phyloP scores from a whole-genome alignment of 2,888 invertebrate species.

The Celastrina argiolus region DNA sequence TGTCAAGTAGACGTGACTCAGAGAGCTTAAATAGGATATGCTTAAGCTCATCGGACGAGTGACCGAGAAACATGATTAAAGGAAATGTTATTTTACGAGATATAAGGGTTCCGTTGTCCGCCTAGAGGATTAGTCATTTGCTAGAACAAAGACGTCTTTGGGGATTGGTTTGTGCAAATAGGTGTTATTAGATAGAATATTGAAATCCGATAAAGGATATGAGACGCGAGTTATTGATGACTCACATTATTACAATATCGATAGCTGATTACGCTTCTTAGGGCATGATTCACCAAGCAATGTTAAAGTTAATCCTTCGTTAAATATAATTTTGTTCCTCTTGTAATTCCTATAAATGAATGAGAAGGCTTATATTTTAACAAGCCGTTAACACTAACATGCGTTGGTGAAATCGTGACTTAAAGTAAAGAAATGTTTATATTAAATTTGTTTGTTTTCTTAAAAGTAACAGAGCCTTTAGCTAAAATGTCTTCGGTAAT shows the following conservation, averaged over 20 bases:
- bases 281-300: too few relatives aligned
- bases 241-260: background rate
- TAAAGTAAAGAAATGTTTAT: too few relatives aligned
- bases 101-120: conserved; percentile 9
- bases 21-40: conserved; percentile 59
- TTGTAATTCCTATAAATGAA: too few relatives aligned
- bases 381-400: too few relatives aligned
- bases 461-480: too few relatives aligned
- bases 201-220: background rate
- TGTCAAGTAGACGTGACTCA: conserved; percentile 45
- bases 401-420: too few relatives aligned
- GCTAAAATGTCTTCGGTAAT: too few relatives aligned
- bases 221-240: background rate
- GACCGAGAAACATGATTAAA: conserved; percentile 44
- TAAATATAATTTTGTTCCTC: too few relatives aligned
- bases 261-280: too few relatives aligned
- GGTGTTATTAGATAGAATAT: conserved; percentile 2
- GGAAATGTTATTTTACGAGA: conserved; percentile 14
- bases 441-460: too few relatives aligned
- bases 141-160: conserved; percentile 1
- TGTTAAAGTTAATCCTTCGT: too few relatives aligned
- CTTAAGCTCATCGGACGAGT: conserved; percentile 48
- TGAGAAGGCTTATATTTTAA: too few relatives aligned
- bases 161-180: background rate
- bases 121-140: background rate